Base-by-base conservation (phyloP, 2,888 invertebrate genomes). In the Netelia fuscicornis region DNA sequence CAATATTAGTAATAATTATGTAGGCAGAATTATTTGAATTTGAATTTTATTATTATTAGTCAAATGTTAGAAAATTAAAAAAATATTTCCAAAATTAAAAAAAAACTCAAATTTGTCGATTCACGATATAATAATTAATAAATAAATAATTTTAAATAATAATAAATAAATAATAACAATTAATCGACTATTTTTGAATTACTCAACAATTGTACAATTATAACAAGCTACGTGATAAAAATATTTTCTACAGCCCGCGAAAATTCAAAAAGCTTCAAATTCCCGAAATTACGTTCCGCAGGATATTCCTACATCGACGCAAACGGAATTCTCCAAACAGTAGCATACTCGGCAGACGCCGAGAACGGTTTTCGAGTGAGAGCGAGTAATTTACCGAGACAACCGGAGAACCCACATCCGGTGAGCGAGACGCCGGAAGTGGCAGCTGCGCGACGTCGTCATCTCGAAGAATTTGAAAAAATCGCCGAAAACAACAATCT, bases 281-380 rank as follows among this genome's bases (percentile, higher is more conserved):
- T 68, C 17, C 30, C n/a, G 9, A 9, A 70, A 91, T 65, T 78
- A 9, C 3, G 42, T 48, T 67, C 1, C 30, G 3, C 79, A 88
- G 96, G 95, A 56, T 96, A 96, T 91, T 96, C 96, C 1, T 96
- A 96, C 91, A 94, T 96, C 62, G 96, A 96, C 91, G 96, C 96
- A 11, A 95, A 96, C 90, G 96, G 96, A 8, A 94, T 95, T 83
- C 91, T 96, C 42, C 96, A 96, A 92, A 95, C 95, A 6, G 96
- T 96, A 3, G 94, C 95, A 20, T 96, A 96, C 90, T 94, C 95
- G 11, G 95, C 96, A 1, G 96, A 96, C 92, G 94, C 94, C 56
- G 89, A 94, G 25, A 95, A 96, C 89, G 96, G 96, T 65, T 96
- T 96, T 92, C 94, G 96, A 90, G 96, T 96, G 48, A 95, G 95